phyloP scores from a whole-genome alignment of 2,888 invertebrate species.

The Metalampra italica region DNA sequence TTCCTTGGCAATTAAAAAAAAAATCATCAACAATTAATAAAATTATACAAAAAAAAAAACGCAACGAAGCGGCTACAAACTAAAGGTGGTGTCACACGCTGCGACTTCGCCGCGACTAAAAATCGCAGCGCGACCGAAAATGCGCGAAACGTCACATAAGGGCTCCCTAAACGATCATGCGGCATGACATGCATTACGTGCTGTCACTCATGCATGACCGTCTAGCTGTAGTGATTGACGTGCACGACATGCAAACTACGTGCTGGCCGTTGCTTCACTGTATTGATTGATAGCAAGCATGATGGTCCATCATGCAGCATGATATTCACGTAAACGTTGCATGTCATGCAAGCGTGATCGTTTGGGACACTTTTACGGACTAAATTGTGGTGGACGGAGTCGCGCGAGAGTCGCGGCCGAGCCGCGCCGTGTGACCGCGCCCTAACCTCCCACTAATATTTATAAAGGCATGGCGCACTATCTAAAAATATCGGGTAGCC shows the following conservation, averaged over 20 bases:
- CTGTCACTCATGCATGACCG: no score
- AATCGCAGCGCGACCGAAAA: not conserved
- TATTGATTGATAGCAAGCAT: no score
- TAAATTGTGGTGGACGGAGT: not conserved
- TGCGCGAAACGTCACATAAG: not conserved
- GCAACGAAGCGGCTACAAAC: constrained; percentile 12
- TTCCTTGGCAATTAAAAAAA: constrained; percentile 34
- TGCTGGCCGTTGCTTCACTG: no score
- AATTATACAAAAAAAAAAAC: constrained; percentile 44
- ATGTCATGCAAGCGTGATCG: no score
- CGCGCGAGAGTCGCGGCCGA: not conserved
- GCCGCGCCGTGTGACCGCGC: not conserved
- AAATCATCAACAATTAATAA: constrained; percentile 48
- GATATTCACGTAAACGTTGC: no score
- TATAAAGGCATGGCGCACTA: not conserved
- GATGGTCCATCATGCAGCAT: no score
- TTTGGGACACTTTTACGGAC: no score
- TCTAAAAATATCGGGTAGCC: no score
- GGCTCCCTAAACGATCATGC: no score
- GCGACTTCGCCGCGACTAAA: not conserved
- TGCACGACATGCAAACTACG: no score
- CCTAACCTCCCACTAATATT: not conserved
- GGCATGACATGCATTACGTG: no score
- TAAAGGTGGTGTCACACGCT: not conserved
- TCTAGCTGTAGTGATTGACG: no score